Conservation (phyloP, 2,797 vertebrate genomes). For the Glyptemys insculpta region DNA sequence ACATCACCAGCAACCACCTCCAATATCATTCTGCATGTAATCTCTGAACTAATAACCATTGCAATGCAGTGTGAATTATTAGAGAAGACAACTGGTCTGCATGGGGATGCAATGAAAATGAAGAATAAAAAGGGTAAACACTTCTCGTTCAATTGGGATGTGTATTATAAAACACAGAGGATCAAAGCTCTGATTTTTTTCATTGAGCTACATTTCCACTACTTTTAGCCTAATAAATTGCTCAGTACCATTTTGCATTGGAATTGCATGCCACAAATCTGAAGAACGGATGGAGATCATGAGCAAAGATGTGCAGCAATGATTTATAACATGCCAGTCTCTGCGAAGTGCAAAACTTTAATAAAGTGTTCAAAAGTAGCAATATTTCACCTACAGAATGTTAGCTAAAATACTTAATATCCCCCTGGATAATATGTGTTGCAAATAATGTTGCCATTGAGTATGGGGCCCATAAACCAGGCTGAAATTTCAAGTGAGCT, state of each 20-base stretch:
- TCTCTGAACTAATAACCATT: background rate
- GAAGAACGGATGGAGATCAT: background rate
- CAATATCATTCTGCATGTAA: background rate
- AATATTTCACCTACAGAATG: background rate
- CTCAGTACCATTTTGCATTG: background rate
- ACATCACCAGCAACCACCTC: background rate
- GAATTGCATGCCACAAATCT: background rate
- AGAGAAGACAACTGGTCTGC: accelerated
- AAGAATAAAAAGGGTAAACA: background rate
- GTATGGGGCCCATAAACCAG: background rate
- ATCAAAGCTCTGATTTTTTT: background rate
- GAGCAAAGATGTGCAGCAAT: background rate
- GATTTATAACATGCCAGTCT: background rate
- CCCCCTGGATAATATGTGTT: background rate
- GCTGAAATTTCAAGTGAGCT: background rate
- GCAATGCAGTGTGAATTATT: background rate
- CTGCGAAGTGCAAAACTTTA: background rate
- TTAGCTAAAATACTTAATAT: background rate
- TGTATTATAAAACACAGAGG: background rate
- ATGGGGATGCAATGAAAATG: background rate
- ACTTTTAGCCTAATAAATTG: background rate
- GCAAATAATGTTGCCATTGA: background rate
- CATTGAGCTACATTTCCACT: background rate
- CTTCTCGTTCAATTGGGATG: background rate
- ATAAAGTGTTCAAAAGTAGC: slow-evolving; percentile 34